Evolutionary conservation across 2,113 vertebrate species (phyloP), one percentile per base, ranked within the genome.

Genomic region (Amazona vittata): DNA sequence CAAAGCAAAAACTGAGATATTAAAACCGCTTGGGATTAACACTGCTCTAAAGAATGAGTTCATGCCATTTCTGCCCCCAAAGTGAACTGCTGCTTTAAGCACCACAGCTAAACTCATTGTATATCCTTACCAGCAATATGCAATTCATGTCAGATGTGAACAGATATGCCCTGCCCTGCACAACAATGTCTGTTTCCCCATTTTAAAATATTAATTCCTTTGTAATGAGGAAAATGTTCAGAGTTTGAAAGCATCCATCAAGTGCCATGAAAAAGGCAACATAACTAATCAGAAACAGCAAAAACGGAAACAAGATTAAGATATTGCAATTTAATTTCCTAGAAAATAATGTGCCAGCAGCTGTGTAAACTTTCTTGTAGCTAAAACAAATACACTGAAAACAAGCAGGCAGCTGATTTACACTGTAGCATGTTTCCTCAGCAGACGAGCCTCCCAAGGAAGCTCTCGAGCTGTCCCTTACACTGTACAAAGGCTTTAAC

Each of bases 271-370:
- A 86, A 86, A 84, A 91, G n/a, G 37, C 47, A 80, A 64, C 6
- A 8, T 33, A 94, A 46, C 68, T 86, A 52, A 82, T 43, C 37
- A 52, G 47, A 52, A 95, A 92, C 21, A 74, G 75, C 68, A 90
- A 87, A 96, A 96, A n/a, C 12, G 9, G 90, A 86, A 95, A 86
- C 12, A 35, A 86, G 76, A 92, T 92, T 79, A 97, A 94, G 83
- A 81, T 82, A 96, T 0, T 81, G 14, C 52, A 84, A 79, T 81
- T 75, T 78, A 81, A 91, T 92, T 96, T 97, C 90, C 93, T 91
- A 85, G 63, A 94, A 97, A 97, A 97, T 94, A 90, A 95, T 20
- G 57, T 43, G 63, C 52, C 83, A 78, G 81, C 50, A 97, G 82
- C 77, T 97, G 79, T 97, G 86, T 73, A 89, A 93, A 93, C 93